Percentiles rank a stretch among this genome's conserved stretches.
These are phyloP conservation scores for Ambastaia sidthimunki DNA, from an alignment of 2,797 vertebrate species.

Conservation along the genomic window DNA sequence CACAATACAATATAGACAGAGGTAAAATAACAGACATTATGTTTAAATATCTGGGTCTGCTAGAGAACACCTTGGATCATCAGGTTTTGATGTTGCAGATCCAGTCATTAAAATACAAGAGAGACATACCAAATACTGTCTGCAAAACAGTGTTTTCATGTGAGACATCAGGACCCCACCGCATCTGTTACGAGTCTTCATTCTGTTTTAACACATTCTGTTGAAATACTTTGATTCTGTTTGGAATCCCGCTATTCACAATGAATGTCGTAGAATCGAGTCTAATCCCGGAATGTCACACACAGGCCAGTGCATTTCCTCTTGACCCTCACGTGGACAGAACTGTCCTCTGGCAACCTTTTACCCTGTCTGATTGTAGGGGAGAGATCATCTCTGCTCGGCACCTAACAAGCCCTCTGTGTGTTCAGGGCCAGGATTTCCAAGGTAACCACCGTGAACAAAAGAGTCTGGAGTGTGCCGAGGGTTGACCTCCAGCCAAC, in stretches of 20 bases:
- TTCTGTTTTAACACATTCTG: not conserved
- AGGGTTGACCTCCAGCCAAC: conserved; percentile 60
- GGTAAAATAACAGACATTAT: too few relatives aligned
- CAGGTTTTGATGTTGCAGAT: too few relatives aligned
- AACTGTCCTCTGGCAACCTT: conserved; percentile 47
- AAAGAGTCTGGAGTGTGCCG: conserved; percentile 61
- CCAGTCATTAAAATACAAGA: too few relatives aligned
- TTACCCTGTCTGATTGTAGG: conserved; percentile 69
- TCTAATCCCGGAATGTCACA: conserved; percentile 1
- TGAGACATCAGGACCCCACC: too few relatives aligned
- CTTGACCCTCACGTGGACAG: conserved; percentile 40
- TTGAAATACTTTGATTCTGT: conserved; percentile 7
- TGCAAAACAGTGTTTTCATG: too few relatives aligned
- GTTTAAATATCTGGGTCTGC: too few relatives aligned
- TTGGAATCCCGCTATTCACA: conserved; percentile 13
- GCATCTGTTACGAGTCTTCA: too few relatives aligned
- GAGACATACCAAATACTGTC: too few relatives aligned
- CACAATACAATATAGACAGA: too few relatives aligned
- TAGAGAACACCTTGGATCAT: too few relatives aligned
- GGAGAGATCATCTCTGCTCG: conserved; percentile 73
- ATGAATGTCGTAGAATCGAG: conserved; percentile 22
- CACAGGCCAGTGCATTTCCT: conserved; percentile 23
- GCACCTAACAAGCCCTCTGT: conserved; percentile 74
- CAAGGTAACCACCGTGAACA: conserved; percentile 63
- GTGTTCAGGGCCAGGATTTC: conserved; percentile 70